Base-by-base conservation (phyloP, 2,888 invertebrate genomes). In the Drosophila setosimentum region DNA sequence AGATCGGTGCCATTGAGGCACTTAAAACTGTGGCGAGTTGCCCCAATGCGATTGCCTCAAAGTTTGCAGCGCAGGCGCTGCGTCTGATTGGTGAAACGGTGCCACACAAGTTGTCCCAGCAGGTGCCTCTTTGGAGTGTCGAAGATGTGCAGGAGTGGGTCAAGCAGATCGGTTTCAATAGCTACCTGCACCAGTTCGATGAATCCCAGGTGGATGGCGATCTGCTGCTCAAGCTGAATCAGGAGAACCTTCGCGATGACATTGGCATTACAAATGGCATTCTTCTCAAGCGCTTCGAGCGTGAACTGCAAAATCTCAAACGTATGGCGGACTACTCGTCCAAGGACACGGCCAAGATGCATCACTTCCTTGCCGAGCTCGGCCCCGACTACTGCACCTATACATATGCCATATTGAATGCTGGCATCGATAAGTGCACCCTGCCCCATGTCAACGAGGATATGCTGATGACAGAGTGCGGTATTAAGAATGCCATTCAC, bases 71-170 rank as follows among this genome's bases (percentile, higher is more conserved):
- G 8, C 97, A 98, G 94, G 98, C 98, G 0, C 94, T 98, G 87
- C 94, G 97, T 76, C 94, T 99, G 24, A 98, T 99, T 73, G 99
- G 99, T 2, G 99, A 99, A 93, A 97, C 98, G 92, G 97, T 99
- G 21, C 99, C 99, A 0, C 99, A 99, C 93, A 99, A 99, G 92
- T 94, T 99, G 66, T 98, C 99, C 40, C 99, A 99, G 92, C 99
- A 99, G 93, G 99, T 99, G 48, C 99, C 99, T 0, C 94, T 99
- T 10, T 99, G 99, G 99, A 98, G 98, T 0, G 96, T 96, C 27
- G 98, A 98, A 92, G 99, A 99, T 92, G 99, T 99, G 0, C 95
- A 97, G 83, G 98, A 99, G 93, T 99, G 99, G 99, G 98, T 99
- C 0, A 98, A 98, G 92, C 99, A 99, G 62, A 98, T 99, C 89